Base-by-base conservation (phyloP, 2,888 invertebrate species). In the Hecatera dysodea region DNA sequence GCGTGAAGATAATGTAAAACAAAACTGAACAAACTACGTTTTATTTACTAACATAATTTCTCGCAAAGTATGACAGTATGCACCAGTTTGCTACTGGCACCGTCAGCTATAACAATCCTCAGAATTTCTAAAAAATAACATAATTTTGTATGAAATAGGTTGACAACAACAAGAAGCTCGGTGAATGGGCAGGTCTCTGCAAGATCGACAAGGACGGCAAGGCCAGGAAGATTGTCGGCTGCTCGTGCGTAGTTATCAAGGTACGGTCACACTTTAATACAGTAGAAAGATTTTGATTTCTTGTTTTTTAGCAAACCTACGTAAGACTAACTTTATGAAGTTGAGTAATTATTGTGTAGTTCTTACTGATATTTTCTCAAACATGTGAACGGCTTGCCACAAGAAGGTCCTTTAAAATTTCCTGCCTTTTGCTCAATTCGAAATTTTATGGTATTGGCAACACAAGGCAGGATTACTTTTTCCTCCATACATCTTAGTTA, bases 151-250 rank as follows among this genome's bases (percentile, higher is more conserved):
- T 72, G 6, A 17, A 29, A 19, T 93, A 97, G 94, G 99, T 99
- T 62, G 99, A 99, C 93, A 99, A 99, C 95, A 99, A 99, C 96
- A 99, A 99, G 96, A 99, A 99, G 93, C 97, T 99, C 69, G 99
- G 99, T 60, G 99, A 99, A 97, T 99, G 99, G 99, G 98, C 99
- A 60, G 99, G 99, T 84, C 97, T 99, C 75, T 99, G 99, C 96
- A 99, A 99, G 96, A 99, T 99, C 90, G 99, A 99, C 96, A 99
- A 98, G 92, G 99, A 99, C 87, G 99, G 99, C 90, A 99, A 99
- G 93, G 99, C 99, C 78, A 97, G 99, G 88, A 99, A 99, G 96
- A 99, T 99, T 82, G 99, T 99, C 86, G 99, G 99, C 67, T 99
- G 99, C 96, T 99, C 99, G 7, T 99, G 99, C 92, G 99, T 99